Percentiles rank a stretch among this genome's conserved stretches.
These are phyloP conservation scores for Prunella fulvescens DNA, from an alignment of 2,113 vertebrate species.

Conservation along the genomic window DNA sequence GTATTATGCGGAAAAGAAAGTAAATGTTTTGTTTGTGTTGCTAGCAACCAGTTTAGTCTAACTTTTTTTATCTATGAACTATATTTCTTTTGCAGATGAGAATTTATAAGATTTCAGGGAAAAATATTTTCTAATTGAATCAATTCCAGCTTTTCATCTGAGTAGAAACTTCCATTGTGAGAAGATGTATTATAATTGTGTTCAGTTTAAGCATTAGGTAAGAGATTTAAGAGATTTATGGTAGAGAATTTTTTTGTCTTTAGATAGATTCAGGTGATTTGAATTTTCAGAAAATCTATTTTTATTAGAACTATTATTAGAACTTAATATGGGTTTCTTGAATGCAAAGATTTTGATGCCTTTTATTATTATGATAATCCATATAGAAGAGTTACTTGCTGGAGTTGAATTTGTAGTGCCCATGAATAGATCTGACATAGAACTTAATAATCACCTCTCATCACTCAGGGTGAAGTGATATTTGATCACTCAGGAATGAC, in stretches of 20 bases:
- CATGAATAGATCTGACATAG: neutral
- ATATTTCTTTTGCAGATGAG: neutral
- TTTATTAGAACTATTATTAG: neutral
- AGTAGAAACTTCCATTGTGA: neutral
- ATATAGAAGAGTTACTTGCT: neutral
- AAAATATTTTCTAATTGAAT: slow-evolving; percentile 29
- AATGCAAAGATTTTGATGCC: neutral
- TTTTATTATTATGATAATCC: neutral
- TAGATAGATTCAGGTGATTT: neutral
- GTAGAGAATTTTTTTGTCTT: neutral
- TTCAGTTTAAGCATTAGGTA: neutral
- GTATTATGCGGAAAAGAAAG: neutral
- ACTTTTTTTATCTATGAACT: neutral
- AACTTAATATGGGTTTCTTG: neutral
- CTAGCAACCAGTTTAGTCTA: slow-evolving; percentile 37
- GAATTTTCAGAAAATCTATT: neutral
- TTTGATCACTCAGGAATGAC: neutral
- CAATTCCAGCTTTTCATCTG: neutral
- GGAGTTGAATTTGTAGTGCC: neutral
- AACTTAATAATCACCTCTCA: neutral
- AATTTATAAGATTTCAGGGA: neutral
- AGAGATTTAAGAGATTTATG: neutral
- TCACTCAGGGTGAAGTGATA: neutral
- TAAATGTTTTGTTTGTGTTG: slow-evolving; percentile 50
- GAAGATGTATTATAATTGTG: rapidly evolving